Evolutionary conservation across 2,888 invertebrate genomes (phyloP), one percentile per base, ranked within the genome.

Genomic region (Oscheius myriophilus): DNA sequence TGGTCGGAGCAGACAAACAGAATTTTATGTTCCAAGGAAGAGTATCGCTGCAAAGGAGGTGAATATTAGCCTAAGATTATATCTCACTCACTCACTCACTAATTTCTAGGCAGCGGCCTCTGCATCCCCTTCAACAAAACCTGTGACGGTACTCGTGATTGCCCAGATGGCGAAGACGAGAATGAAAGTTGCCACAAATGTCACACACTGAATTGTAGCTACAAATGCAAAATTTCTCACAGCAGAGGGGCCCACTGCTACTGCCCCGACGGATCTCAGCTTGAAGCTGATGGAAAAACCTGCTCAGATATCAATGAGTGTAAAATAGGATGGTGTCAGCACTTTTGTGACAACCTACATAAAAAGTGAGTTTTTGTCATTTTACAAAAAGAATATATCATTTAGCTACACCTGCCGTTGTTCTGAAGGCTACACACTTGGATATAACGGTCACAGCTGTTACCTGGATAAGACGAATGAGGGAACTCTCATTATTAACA

Each of bases 321-420:
- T 43, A 55, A 52, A 33, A 52, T 54, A 4, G 45, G 49, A 23
- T 61, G 54, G n/a, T 98, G 97, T 88, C 93, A 94, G 81, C 97
- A 97, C 87, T 92, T 93, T 69, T 98, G 97, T 87, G 92, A 95
- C 75, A 97, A 98, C 87, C 96, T 95, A 0, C 89, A 95, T 33
- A 93, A 93, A 39, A 91, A 91, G 61, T 89, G 86, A 12, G 61
- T 62, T 9, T 26, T n/a, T 11, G 3, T 12, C 11, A 12, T 12
- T 43, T 43, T 43, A 4, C 46, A 4, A 18, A 4, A 2, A n/a
- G n/a, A 9, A 9, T 9, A 16, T 3, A 16, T 53, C 16, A n/a
- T 18, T 53, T 26, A 57, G 69, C 33, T 76, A 66, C 73, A 41
- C 51, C 46, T 81, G 80, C 64, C 64, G 58, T 42, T 81, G 81